A percentile compares a stretch with the other conserved stretches of the same genome.
phyloP scores from a whole-genome alignment of 2,797 vertebrate genomes.

The Arnoldichthys spilopterus region DNA sequence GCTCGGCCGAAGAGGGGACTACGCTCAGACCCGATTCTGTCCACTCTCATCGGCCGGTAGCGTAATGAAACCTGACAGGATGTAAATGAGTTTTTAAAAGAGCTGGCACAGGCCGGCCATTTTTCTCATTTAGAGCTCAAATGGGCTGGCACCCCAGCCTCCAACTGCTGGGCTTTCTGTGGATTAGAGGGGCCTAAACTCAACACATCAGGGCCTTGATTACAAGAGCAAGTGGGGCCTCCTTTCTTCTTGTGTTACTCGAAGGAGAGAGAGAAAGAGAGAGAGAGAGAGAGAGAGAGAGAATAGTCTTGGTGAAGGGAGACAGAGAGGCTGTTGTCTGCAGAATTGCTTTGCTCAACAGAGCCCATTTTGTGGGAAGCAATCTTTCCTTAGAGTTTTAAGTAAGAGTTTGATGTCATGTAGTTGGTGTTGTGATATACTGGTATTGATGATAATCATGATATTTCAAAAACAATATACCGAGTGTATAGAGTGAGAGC shows the following conservation, averaged over 20 bases:
- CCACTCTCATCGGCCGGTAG: constrained; percentile 73
- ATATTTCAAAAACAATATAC: no score
- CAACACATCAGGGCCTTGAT: constrained; percentile 81
- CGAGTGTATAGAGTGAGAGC: no score
- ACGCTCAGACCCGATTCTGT: constrained; percentile 76
- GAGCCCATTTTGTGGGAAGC: neutral
- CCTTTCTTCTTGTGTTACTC: constrained; percentile 37
- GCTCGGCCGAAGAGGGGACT: constrained; percentile 70
- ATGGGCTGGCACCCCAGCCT: constrained; percentile 84
- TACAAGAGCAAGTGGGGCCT: constrained; percentile 69
- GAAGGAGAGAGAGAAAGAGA: constrained; percentile 12
- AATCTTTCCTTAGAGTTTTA: neutral
- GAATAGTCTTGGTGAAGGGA: constrained; percentile 12
- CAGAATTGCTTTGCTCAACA: neutral
- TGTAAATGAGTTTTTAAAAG: constrained; percentile 98
- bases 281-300: constrained; percentile 15
- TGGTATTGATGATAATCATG: no score
- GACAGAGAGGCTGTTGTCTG: constrained; percentile 25
- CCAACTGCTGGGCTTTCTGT: constrained; percentile 81
- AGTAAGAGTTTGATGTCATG: neutral
- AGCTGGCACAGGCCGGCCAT: constrained; percentile 89
- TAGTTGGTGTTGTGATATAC: no score
- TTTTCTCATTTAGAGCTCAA: constrained; percentile 95
- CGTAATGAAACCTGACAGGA: constrained; percentile 96
- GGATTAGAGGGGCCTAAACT: constrained; percentile 79